Percentiles rank a stretch among this genome's conserved stretches.
These are phyloP conservation scores for Orientallactaga bullata DNA, from an alignment of 2,113 vertebrate species.

Conservation along the genomic window DNA sequence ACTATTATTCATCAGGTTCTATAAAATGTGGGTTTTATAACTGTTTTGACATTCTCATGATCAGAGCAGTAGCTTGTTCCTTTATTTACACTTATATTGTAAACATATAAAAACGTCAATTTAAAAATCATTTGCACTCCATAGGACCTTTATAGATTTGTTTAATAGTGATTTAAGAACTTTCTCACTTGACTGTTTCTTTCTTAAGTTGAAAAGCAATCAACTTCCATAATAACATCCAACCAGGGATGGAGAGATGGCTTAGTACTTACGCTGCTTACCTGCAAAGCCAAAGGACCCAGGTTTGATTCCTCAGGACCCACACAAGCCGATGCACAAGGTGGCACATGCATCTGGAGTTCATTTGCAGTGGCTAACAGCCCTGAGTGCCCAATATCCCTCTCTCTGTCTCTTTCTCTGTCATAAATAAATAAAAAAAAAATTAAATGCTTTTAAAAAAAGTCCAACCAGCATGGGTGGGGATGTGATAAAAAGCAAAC, in stretches of 20 bases:
- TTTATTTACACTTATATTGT: neutral
- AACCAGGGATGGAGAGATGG: too few species aligned
- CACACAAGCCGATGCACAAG: too few species aligned
- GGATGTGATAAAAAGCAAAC: neutral
- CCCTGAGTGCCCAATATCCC: too few species aligned
- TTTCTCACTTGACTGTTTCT: neutral
- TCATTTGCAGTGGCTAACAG: too few species aligned
- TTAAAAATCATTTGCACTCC: neutral
- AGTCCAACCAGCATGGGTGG: neutral
- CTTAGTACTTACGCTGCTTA: too few species aligned
- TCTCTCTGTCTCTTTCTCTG: too few species aligned
- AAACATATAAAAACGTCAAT: conserved; percentile 1
- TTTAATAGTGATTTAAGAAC: conserved; percentile 19
- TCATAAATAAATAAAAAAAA: too few species aligned
- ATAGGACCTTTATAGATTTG: neutral
- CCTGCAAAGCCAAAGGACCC: too few species aligned
- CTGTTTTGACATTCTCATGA: conserved; percentile 5
- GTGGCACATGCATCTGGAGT: too few species aligned
- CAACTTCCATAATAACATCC: neutral
- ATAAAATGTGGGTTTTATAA: neutral
- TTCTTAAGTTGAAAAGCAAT: neutral
- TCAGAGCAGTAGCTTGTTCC: neutral
- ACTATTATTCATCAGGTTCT: neutral
- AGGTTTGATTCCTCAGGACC: too few species aligned
- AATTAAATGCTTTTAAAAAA: too few species aligned